A percentile compares a stretch with the other conserved stretches of the same genome.
Conservation (phyloP, 2,113 vertebrate species). For the Variabilichromis moorii region DNA sequence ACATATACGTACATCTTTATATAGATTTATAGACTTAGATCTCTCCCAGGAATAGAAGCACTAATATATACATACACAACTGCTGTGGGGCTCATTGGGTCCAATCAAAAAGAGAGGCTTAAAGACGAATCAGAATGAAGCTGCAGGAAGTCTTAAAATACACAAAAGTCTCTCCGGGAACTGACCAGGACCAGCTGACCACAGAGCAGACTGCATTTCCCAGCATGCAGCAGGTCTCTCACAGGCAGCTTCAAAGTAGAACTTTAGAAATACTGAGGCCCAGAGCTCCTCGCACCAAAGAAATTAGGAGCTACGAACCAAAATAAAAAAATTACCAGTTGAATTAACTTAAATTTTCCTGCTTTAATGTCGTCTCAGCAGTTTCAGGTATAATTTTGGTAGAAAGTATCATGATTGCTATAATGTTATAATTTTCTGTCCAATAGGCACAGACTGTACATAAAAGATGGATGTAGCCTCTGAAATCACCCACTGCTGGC, state of each 20-base stretch:
- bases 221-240: conserved; percentile 41
- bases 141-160: not conserved
- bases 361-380: not conserved
- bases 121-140: conserved; percentile 6
- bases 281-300: not conserved
- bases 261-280: not conserved
- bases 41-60: conserved; percentile 18
- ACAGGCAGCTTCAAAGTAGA: not conserved
- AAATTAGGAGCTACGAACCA: not conserved
- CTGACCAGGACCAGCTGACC: not conserved
- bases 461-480: not conserved
- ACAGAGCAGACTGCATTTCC: conserved; percentile 29
- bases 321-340: not conserved
- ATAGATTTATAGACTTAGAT: conserved; percentile 48
- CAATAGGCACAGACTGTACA: not conserved
- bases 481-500: not conserved
- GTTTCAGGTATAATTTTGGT: not conserved
- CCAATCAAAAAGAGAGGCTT: not conserved
- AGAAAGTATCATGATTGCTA: not conserved
- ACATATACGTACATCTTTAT: conserved; percentile 36
- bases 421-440: not conserved
- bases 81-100: not conserved
- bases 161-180: not conserved
- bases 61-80: conserved; percentile 27
- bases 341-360: not conserved